A percentile compares a stretch with the other conserved stretches of the same genome.
phyloP scores from a whole-genome alignment of 2,113 vertebrate genomes.

The Sphyrna mokarran region DNA sequence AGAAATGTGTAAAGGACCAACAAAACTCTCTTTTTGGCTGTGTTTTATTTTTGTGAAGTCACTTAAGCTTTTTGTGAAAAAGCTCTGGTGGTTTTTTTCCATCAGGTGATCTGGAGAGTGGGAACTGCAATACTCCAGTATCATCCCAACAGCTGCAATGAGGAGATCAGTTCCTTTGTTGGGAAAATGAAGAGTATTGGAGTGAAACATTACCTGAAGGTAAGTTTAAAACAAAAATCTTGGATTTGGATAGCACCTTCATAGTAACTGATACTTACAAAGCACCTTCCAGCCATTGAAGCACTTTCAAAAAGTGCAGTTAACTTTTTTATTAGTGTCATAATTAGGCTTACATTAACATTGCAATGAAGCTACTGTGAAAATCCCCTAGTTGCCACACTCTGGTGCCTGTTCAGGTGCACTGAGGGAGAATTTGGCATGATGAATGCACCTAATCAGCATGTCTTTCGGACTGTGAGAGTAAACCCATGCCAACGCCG shows the following conservation, averaged over 20 bases:
- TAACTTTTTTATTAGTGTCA: no score
- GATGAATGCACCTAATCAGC: no score
- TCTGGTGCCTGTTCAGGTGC: no score
- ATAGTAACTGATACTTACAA: not conserved
- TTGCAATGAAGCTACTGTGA: no score
- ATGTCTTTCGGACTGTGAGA: no score
- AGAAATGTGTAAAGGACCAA: not conserved
- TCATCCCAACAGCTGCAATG: conserved; percentile 61
- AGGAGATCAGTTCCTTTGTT: conserved; percentile 68
- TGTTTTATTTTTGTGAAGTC: not conserved
- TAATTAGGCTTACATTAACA: no score
- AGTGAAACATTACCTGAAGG: conserved; percentile 71
- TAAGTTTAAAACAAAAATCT: conserved; percentile 43
- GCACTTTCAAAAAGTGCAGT: not conserved
- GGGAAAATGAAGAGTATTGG: conserved; percentile 78
- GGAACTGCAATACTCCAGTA: conserved; percentile 77
- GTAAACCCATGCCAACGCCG: no score
- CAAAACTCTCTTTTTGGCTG: not conserved
- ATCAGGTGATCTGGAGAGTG: conserved; percentile 74
- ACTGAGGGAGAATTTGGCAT: no score
- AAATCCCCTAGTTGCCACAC: no score
- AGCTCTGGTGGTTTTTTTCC: not conserved
- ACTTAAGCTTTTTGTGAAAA: no score
- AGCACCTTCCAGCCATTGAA: not conserved
- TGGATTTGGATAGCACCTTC: no score